Conservation (phyloP, 2,888 invertebrate genomes). For the Mimumesa dahlbomi region DNA sequence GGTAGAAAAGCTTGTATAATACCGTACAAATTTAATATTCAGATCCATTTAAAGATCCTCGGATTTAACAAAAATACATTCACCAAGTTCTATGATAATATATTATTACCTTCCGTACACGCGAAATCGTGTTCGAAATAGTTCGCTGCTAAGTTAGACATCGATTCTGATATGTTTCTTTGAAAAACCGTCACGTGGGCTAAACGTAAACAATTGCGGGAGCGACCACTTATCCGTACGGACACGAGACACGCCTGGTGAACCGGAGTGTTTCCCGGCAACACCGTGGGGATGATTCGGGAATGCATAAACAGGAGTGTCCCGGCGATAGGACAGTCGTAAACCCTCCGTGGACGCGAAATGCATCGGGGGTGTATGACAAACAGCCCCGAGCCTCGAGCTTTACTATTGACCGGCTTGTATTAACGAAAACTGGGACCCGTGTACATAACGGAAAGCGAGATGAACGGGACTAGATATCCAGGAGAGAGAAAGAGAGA, state of each 20-base stretch:
- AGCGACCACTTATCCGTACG: conserved; percentile 16
- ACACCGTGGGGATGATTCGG: background rate
- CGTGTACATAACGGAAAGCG: conserved; percentile 28
- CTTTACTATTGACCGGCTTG: conserved; percentile 49
- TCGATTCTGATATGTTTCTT: too few relatives aligned
- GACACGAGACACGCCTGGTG: conserved; percentile 9
- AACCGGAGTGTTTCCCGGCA: background rate
- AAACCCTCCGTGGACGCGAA: conserved; percentile 57
- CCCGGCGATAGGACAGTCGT: conserved; percentile 46
- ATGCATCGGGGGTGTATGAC: conserved; percentile 67
- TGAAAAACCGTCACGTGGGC: conserved; percentile 21
- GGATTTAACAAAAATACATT: too few relatives aligned
- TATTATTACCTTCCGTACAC: too few relatives aligned
- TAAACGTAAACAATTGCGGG: conserved; percentile 34
- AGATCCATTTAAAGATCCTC: too few relatives aligned
- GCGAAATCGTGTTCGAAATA: too few relatives aligned
- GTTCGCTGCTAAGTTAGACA: too few relatives aligned
- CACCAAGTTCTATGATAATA: too few relatives aligned
- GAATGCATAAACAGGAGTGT: conserved; percentile 62
- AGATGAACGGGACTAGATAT: conserved; percentile 2
- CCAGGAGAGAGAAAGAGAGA: conserved; percentile 2
- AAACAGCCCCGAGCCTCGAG: conserved; percentile 55
- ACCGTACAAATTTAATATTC: too few relatives aligned
- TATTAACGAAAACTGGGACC: conserved; percentile 57
- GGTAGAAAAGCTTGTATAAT: too few relatives aligned